Conservation (phyloP, 2,113 vertebrate genomes). For the Anarhynchus alexandrinus region DNA sequence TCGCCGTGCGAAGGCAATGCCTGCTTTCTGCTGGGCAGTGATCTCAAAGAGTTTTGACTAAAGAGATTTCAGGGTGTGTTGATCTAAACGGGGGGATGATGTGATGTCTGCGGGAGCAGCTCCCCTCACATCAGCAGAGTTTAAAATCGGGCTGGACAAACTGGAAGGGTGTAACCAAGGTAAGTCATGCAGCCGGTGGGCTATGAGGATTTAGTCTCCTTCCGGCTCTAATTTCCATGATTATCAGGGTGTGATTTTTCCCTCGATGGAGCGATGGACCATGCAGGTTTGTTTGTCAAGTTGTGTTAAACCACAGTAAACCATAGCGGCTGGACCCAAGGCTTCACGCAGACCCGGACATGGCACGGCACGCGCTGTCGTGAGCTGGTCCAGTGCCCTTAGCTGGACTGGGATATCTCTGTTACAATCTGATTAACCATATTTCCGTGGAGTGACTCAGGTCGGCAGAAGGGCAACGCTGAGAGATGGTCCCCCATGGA, state of each 20-base stretch:
- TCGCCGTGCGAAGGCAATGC: background rate
- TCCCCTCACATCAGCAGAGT: background rate
- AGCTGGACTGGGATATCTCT: background rate
- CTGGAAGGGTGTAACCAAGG: background rate
- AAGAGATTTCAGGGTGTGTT: background rate
- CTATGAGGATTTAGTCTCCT: background rate
- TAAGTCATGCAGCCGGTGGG: background rate
- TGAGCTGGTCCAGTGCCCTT: background rate
- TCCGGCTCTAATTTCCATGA: background rate
- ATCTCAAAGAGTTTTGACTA: background rate
- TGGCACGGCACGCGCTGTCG: rapidly evolving
- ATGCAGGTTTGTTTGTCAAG: background rate
- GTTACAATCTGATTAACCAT: background rate
- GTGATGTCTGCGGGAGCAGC: background rate
- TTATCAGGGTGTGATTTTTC: background rate
- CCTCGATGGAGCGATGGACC: background rate
- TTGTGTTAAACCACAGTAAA: background rate
- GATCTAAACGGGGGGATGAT: background rate
- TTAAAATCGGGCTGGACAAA: background rate
- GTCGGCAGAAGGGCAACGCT: background rate
- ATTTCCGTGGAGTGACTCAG: background rate
- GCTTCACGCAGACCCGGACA: background rate
- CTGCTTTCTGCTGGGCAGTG: background rate
- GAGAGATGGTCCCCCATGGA: background rate
- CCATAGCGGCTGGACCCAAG: background rate